These are phyloP conservation scores for Hippocampus barbouri DNA, from an alignment of 2,113 vertebrate genomes.

Conservation along the genomic window DNA sequence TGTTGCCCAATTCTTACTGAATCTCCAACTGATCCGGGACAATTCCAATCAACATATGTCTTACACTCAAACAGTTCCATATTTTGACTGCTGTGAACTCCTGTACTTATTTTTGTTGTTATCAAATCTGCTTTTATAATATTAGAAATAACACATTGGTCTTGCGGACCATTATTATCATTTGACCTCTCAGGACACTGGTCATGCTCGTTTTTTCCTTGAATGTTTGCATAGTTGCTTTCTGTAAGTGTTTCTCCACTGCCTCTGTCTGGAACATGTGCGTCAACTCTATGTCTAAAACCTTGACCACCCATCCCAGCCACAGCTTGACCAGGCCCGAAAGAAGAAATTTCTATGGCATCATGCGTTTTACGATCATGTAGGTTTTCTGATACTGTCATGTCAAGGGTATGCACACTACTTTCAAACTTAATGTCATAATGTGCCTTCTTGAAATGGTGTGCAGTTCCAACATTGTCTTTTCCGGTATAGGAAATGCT, in stretches of 20 bases:
- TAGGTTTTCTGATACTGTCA: slow-evolving; percentile 11
- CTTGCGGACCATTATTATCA: slow-evolving; percentile 9
- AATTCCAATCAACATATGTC: slow-evolving; percentile 17
- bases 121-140: slow-evolving; percentile 28
- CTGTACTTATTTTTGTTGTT: slow-evolving; percentile 5
- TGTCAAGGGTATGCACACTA: background rate
- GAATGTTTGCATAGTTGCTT: background rate
- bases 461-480: background rate
- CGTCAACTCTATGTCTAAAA: background rate
- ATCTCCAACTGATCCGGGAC: slow-evolving; percentile 17
- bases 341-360: slow-evolving; percentile 8
- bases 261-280: slow-evolving; percentile 1
- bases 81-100: slow-evolving; percentile 9
- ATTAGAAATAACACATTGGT: slow-evolving; percentile 12
- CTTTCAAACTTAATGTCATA: slow-evolving; percentile 4
- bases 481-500: background rate
- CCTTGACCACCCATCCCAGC: background rate
- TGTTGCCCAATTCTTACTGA: slow-evolving; percentile 21
- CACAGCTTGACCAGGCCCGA: background rate
- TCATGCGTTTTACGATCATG: slow-evolving; percentile 3
- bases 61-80: background rate
- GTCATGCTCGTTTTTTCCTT: slow-evolving; percentile 1
- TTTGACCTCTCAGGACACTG: slow-evolving; percentile 5
- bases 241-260: background rate
- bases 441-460: background rate